Percentiles rank a stretch among this genome's conserved stretches.
Conservation (phyloP, 2,888 invertebrate species). For the Neoascia interrupta region DNA sequence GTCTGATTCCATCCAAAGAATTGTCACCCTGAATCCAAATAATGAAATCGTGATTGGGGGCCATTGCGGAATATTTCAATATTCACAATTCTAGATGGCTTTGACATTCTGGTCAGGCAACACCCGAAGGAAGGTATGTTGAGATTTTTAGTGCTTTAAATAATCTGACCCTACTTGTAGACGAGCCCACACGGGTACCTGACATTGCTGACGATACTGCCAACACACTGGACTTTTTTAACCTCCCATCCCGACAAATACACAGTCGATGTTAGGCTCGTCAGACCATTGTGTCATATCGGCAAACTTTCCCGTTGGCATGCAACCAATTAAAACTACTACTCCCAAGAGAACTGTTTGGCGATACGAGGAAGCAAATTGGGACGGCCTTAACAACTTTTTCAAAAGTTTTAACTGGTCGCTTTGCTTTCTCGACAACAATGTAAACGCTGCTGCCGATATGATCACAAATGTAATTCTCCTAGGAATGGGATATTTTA, state of each 20-base stretch:
- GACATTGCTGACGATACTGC: background rate
- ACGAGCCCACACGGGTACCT: too few relatives aligned
- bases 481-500: background rate
- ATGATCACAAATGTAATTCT: background rate
- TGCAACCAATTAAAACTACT: background rate
- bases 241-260: constrained; percentile 3
- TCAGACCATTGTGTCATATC: constrained; percentile 2
- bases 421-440: background rate
- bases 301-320: background rate
- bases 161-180: too few relatives aligned
- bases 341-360: constrained; percentile 3
- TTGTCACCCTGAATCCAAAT: too few relatives aligned
- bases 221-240: constrained; percentile 14
- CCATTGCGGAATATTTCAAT: too few relatives aligned
- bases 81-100: too few relatives aligned
- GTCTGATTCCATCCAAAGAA: too few relatives aligned
- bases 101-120: too few relatives aligned
- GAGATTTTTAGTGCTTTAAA: too few relatives aligned
- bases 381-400: background rate
- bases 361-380: background rate
- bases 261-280: background rate
- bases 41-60: too few relatives aligned
- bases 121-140: too few relatives aligned
- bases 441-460: background rate
- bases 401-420: background rate